Conservation (phyloP, 1,140 invertebrate genomes). For the Callitettix versicolor region DNA sequence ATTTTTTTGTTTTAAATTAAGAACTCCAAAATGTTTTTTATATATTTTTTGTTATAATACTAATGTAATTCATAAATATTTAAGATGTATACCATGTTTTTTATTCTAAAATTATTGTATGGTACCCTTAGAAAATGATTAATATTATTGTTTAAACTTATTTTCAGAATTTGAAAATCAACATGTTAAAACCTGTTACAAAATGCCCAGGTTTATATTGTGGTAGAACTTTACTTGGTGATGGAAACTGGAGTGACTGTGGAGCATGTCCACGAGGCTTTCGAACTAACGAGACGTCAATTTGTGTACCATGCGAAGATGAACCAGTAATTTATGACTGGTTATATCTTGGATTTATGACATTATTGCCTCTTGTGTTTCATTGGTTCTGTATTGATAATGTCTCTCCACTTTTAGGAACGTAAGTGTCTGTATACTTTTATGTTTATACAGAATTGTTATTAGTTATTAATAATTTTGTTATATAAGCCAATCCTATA, state of each 20-base stretch:
- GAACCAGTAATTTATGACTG: constrained; percentile 79
- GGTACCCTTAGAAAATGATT: too few species aligned
- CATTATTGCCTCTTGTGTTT: constrained; percentile 66
- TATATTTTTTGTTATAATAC: too few species aligned
- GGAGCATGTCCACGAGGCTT: constrained; percentile 79
- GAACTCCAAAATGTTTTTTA: too few species aligned
- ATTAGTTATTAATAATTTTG: too few species aligned
- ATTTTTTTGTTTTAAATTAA: too few species aligned
- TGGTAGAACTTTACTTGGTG: constrained; percentile 51
- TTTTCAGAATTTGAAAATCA: too few species aligned
- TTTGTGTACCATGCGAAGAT: constrained; percentile 67
- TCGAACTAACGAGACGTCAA: constrained; percentile 48
- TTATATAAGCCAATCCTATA: too few species aligned
- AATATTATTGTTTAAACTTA: too few species aligned
- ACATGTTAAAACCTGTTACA: background rate
- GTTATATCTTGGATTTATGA: constrained; percentile 91
- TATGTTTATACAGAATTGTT: background rate
- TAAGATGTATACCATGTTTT: too few species aligned
- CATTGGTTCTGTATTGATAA: constrained; percentile 86
- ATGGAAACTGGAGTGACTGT: constrained; percentile 64
- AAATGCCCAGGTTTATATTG: constrained; percentile 79
- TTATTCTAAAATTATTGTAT: too few species aligned
- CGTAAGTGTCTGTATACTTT: constrained; percentile 36
- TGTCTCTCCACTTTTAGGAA: constrained; percentile 60
- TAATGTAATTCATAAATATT: too few species aligned